Percentiles rank a stretch among this genome's conserved stretches.
Evolutionary conservation across 2,888 invertebrate genomes (phyloP).

Genomic region (Phengaris alcon): DNA sequence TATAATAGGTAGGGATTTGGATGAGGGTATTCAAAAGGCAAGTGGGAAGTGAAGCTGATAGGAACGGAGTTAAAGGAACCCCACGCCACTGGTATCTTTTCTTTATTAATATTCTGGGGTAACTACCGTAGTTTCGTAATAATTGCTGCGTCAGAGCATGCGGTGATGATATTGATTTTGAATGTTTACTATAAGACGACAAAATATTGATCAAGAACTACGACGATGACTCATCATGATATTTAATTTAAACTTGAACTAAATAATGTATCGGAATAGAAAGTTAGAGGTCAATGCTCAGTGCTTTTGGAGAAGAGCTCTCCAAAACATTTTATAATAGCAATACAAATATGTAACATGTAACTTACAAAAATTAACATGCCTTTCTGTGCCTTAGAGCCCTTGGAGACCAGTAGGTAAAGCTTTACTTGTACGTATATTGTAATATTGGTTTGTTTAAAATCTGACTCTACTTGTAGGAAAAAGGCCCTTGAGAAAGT

Average conservation of each 20-base stretch:
- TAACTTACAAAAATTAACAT: background rate
- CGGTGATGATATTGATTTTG: background rate
- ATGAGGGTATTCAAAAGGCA: no score
- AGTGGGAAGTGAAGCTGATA: no score
- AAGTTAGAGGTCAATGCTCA: constrained; percentile 6
- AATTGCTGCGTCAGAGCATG: background rate
- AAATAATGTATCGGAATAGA: constrained; percentile 9
- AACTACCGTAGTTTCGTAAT: no score
- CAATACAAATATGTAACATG: background rate
- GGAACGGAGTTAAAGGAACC: no score
- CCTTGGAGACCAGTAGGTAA: no score
- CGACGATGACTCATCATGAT: background rate
- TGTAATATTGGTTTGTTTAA: no score
- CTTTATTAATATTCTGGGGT: background rate
- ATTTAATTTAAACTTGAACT: constrained; percentile 22
- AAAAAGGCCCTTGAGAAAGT: no score
- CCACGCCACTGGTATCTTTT: background rate
- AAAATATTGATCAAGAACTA: constrained; percentile 2
- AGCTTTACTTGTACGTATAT: no score
- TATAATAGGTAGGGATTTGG: no score
- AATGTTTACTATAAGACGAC: background rate
- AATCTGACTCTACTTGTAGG: no score
- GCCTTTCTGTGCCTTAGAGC: no score
- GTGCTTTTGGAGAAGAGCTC: background rate
- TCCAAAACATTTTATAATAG: background rate